These are phyloP conservation scores for Cyprinella venusta DNA, from an alignment of 2,797 vertebrate genomes.

Conservation along the genomic window DNA sequence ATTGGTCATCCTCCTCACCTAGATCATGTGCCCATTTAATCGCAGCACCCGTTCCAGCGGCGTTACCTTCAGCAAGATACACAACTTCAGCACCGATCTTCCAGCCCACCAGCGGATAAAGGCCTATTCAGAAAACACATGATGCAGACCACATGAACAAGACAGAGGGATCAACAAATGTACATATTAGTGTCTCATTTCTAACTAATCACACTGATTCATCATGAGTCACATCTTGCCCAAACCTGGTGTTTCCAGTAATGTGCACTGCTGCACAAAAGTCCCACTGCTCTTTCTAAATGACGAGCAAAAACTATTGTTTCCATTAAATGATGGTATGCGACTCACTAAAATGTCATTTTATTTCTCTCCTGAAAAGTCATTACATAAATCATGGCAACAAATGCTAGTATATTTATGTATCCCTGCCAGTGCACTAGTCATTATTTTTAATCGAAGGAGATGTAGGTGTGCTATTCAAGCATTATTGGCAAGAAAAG, in stretches of 20 bases:
- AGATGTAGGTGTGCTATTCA: too few species aligned
- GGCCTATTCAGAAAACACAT: constrained; percentile 71
- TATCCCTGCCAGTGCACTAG: too few species aligned
- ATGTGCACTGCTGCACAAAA: neutral
- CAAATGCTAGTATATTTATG: too few species aligned
- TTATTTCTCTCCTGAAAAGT: too few species aligned
- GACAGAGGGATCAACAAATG: neutral
- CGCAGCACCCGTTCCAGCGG: constrained; percentile 87
- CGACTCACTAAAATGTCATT: too few species aligned
- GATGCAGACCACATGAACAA: neutral
- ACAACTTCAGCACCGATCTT: constrained; percentile 92
- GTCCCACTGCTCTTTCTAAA: too few species aligned
- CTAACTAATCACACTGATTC: neutral
- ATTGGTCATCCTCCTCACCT: constrained; percentile 73
- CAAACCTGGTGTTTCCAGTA: neutral
- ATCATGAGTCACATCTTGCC: neutral
- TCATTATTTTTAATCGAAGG: too few species aligned
- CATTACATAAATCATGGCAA: too few species aligned
- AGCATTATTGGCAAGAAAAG: too few species aligned
- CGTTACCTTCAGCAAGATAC: constrained; percentile 90
- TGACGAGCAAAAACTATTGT: too few species aligned
- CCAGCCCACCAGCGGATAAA: constrained; percentile 96
- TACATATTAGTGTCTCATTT: neutral
- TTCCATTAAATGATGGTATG: too few species aligned
- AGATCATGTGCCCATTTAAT: constrained; percentile 92